Evolutionary conservation across 2,797 vertebrate genomes (phyloP), one percentile per base, ranked within the genome.

Genomic region (Protonibea diacanthus): DNA sequence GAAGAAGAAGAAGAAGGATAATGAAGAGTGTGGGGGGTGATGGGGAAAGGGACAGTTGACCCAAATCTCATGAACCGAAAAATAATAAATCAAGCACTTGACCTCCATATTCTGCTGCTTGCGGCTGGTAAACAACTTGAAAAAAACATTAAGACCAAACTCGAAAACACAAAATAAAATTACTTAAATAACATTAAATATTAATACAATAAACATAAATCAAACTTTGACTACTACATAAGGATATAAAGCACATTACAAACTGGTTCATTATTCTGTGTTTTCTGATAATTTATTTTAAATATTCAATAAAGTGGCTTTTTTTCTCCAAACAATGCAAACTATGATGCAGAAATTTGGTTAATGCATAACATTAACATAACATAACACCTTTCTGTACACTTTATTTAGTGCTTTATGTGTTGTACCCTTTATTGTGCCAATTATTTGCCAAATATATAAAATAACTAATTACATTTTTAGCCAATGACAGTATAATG

Each of bases 61-160:
- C 91, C 74, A 91, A 81, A 92, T 91, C 55, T 89, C 21, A 82
- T 67, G 65, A 88, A 73, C 64, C 27, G 17, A 51, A 76, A 80
- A 88, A 86, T 69, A 64, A 80, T 79, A 81, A 80, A 75, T 53
- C 18, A 38, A 62, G 25, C 20, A 18, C 61, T 73, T 90, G 76
- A 88, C 86, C 85, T 87, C 60, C 17, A 80, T 78, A 38, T 23
- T 44, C 52, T 40, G 66, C 58, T 58, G 56, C 21, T 47, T 29
- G 2, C 33, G 51, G 10, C 7, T 55, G 25, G 21, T 83, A 86
- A 88, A 88, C 79, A 75, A 77, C 33, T 23, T 1, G 3, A 18
- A 55, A 11, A 58, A 48, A 70, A 40, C 25, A 71, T 49, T 20
- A 17, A 15, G 9, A 62, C 5, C 38, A 56, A 52, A 17, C 7